phyloP scores from a whole-genome alignment of 2,888 invertebrate species.

The Watsonalla cultraria region DNA sequence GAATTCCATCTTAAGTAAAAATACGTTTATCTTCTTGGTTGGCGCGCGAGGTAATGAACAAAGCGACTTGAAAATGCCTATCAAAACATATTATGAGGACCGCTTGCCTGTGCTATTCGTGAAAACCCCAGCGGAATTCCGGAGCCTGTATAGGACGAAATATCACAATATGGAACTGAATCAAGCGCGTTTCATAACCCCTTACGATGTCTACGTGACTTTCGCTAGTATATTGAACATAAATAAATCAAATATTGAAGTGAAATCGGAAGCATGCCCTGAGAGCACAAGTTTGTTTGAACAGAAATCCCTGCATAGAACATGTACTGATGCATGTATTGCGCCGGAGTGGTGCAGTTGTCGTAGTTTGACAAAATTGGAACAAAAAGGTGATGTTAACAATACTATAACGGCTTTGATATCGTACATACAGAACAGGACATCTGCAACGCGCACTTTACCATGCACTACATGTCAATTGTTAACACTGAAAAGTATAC shows the following conservation, averaged over 20 bases:
- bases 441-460: slow-evolving; percentile 32
- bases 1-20: slow-evolving; percentile 76
- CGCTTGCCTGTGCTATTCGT: slow-evolving; percentile 85
- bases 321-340: slow-evolving; percentile 82
- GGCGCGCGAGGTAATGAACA: slow-evolving; percentile 89
- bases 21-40: slow-evolving; percentile 82
- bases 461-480: slow-evolving; percentile 65
- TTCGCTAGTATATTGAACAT: slow-evolving; percentile 78
- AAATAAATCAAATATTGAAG: slow-evolving; percentile 35
- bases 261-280: slow-evolving; percentile 76
- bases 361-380: slow-evolving; percentile 47
- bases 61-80: slow-evolving; percentile 81
- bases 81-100: slow-evolving; percentile 88
- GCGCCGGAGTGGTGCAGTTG: slow-evolving; percentile 88
- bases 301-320: slow-evolving; percentile 76
- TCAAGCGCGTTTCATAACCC: slow-evolving; percentile 83
- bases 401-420: slow-evolving; percentile 19
- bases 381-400: neutral
- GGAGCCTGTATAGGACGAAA: slow-evolving; percentile 70
- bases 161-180: slow-evolving; percentile 80
- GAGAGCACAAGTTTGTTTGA: slow-evolving; percentile 81
- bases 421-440: slow-evolving; percentile 30
- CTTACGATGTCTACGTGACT: slow-evolving; percentile 86
- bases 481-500: slow-evolving; percentile 66
- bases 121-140: slow-evolving; percentile 81